Evolutionary conservation across 2,888 invertebrate species (phyloP), one percentile per base, ranked within the genome.

Genomic region (Busseola fusca): DNA sequence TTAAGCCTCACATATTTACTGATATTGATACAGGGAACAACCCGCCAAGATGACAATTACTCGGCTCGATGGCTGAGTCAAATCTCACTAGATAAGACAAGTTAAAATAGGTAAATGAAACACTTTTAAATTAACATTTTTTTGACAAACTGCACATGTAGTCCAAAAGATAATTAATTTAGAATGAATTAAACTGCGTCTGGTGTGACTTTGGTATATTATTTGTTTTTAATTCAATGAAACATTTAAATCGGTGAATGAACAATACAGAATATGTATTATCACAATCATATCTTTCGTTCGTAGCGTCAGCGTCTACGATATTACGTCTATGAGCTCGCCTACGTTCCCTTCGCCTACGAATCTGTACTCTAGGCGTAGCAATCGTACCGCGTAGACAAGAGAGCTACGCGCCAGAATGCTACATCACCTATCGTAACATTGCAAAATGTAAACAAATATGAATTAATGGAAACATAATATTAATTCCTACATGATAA

Each of bases 41-140:
- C 77, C 83, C 84, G 79, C 83, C 88, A 85, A 89, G 90, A 89
- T 89, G 91, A 90, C 92, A 92, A 93, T 93, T 93, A 93, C 91
- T 87, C 76, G 52, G 67, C 73, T 69, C 73, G 27, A 65, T 75
- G 54, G 66, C 64, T 54, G 71, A 57, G 62, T 74, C 64, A 45
- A 69, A 74, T 63, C 54, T 60, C 40, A 56, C 80, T 74, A 42
- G 76, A 84, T 68, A 56, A 21, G 80, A 65, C 75, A 63, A 27
- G 25, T 25, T 30, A 16, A 30, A n/a, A 64, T 60, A 62, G 62
- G 12, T 1, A 34, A 40, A 27, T 40, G 1, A 40, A 18, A 25
- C 59, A 10, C 50, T 4, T 50, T 6, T 14, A 52, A 25, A 25
- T 52, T 25, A 25, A 52, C 6, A 14, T 14, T 25, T 25, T 54